Evolutionary conservation across 2,113 vertebrate species (phyloP).

Genomic region (Girardinichthys multiradiatus): DNA sequence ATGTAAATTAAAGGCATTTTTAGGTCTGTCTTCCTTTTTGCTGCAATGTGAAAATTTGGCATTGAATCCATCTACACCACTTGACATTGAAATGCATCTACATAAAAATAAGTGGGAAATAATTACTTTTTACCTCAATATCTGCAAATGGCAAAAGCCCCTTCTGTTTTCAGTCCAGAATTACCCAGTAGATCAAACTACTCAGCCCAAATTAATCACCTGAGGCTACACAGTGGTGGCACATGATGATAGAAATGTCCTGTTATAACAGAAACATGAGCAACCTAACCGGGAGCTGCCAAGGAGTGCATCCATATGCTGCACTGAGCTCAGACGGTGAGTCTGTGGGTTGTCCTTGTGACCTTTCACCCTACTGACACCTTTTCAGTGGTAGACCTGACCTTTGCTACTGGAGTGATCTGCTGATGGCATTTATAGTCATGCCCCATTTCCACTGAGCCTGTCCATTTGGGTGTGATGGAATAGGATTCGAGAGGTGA

Average conservation of each 20-base stretch:
- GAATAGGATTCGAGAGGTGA: constrained; percentile 62
- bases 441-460: constrained; percentile 65
- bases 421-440: constrained; percentile 66
- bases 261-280: constrained; percentile 33
- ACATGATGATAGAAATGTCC: constrained; percentile 51
- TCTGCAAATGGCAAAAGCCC: constrained; percentile 18
- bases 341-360: constrained; percentile 48
- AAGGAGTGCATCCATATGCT: constrained; percentile 59
- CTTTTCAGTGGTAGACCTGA: constrained; percentile 55
- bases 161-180: constrained; percentile 35
- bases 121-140: constrained; percentile 52
- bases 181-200: constrained; percentile 14
- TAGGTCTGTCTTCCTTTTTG: constrained; percentile 8
- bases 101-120: constrained; percentile 33
- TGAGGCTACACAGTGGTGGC: constrained; percentile 15
- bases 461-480: constrained; percentile 65
- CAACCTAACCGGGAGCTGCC: constrained; percentile 9
- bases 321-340: constrained; percentile 16
- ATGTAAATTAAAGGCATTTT: not conserved
- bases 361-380: constrained; percentile 58
- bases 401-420: constrained; percentile 62
- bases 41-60: constrained; percentile 15
- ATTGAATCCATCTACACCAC: constrained; percentile 13
- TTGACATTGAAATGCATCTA: constrained; percentile 41
- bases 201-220: constrained; percentile 29